Conservation (phyloP, 1,140 invertebrate species). For the Wiebesia pumilae region DNA sequence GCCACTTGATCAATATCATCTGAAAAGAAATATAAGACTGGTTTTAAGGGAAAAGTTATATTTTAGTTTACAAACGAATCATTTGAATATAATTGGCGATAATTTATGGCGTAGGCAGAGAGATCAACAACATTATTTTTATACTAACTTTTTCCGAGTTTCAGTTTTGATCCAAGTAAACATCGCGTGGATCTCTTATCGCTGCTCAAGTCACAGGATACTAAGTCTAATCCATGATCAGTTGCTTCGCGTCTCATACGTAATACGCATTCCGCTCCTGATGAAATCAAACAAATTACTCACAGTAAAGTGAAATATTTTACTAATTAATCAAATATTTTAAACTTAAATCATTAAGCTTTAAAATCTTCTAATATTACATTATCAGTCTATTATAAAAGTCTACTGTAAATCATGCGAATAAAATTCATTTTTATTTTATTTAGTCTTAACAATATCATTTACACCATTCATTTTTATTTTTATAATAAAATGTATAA, state of each 20-base stretch:
- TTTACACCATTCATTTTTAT: no score
- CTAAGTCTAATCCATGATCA: constrained; percentile 35
- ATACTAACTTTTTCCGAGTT: constrained; percentile 48
- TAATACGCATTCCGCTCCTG: constrained; percentile 52
- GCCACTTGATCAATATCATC: constrained; percentile 61
- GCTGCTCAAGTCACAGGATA: constrained; percentile 42
- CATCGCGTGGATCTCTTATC: constrained; percentile 51
- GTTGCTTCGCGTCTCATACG: constrained; percentile 49
- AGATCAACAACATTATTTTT: background rate
- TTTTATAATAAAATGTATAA: no score
- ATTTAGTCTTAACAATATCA: no score
- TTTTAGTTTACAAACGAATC: background rate
- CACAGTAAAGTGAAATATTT: no score
- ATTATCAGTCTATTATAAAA: no score
- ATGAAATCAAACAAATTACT: constrained; percentile 8
- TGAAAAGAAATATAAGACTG: constrained; percentile 29
- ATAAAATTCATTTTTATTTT: no score
- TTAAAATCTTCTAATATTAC: no score
- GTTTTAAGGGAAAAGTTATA: background rate
- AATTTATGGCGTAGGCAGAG: no score
- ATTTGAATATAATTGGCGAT: no score
- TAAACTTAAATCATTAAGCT: no score
- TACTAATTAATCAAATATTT: no score
- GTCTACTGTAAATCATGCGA: no score
- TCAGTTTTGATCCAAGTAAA: constrained; percentile 40